A percentile compares a stretch with the other conserved stretches of the same genome.
Conservation (phyloP, 2,113 vertebrate genomes). For the Sturnira hondurensis region DNA sequence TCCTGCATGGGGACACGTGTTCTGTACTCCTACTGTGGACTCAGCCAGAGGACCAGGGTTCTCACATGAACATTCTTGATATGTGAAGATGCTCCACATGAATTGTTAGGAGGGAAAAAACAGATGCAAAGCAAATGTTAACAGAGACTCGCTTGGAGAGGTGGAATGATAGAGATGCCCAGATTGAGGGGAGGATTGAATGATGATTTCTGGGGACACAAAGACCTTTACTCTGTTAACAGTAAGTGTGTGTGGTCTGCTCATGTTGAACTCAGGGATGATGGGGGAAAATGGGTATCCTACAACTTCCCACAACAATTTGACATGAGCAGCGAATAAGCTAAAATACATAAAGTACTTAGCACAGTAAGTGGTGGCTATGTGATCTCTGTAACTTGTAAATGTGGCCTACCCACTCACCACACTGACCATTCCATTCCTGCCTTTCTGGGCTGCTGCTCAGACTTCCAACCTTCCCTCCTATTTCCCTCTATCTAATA, state of each 20-base stretch:
- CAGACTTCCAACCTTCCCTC: neutral
- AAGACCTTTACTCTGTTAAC: neutral
- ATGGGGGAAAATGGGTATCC: neutral
- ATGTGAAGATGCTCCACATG: neutral
- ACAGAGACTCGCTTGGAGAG: neutral
- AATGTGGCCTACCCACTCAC: neutral
- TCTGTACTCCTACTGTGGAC: neutral
- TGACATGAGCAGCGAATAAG: neutral
- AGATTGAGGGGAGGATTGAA: neutral
- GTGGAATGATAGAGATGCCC: neutral
- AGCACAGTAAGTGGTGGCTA: neutral
- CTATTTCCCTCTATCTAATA: neutral
- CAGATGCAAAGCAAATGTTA: neutral
- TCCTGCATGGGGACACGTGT: neutral
- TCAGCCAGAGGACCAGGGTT: neutral
- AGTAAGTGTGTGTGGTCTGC: neutral
- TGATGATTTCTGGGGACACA: neutral
- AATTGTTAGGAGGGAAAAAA: neutral
- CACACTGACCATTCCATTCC: neutral
- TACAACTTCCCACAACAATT: neutral
- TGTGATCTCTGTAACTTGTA: neutral
- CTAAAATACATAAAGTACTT: neutral
- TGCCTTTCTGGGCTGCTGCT: neutral
- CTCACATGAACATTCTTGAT: neutral
- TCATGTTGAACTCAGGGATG: neutral